Evolutionary conservation across 2,888 invertebrate genomes (phyloP).

Genomic region (Agonum fuliginosum): DNA sequence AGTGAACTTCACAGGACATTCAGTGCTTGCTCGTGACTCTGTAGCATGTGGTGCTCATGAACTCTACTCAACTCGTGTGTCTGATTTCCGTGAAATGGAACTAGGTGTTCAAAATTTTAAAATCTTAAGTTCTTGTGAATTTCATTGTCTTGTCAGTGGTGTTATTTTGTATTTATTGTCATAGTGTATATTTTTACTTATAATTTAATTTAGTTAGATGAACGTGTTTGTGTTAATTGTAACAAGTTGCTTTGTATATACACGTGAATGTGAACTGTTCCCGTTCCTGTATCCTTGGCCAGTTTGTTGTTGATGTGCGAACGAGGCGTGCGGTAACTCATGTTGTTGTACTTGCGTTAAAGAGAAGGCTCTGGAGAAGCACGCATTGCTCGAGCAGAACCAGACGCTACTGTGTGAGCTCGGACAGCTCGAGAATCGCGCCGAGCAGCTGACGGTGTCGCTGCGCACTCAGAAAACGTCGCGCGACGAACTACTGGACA

Average conservation of each 20-base stretch:
- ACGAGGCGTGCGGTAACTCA: slow-evolving; percentile 17
- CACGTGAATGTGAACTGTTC: slow-evolving; percentile 29
- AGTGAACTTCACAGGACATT: slow-evolving; percentile 49
- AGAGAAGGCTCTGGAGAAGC: slow-evolving; percentile 72
- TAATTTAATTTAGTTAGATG: slow-evolving; percentile 32
- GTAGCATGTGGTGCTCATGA: slow-evolving; percentile 25
- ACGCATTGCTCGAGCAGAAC: slow-evolving; percentile 70
- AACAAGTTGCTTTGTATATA: slow-evolving; percentile 36
- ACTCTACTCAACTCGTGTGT: not conserved
- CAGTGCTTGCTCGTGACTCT: slow-evolving; percentile 22
- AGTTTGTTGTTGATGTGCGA: slow-evolving; percentile 7
- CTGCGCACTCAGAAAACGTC: slow-evolving; percentile 69
- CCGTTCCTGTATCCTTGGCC: not conserved
- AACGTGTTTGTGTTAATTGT: slow-evolving; percentile 30
- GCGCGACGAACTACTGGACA: slow-evolving; percentile 68
- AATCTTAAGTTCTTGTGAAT: slow-evolving; percentile 28
- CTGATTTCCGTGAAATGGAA: not conserved
- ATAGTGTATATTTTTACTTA: slow-evolving; percentile 22
- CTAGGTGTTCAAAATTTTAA: not conserved
- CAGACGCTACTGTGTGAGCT: slow-evolving; percentile 70
- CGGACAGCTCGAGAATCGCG: slow-evolving; percentile 71
- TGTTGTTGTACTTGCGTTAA: slow-evolving; percentile 63
- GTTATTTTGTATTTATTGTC: slow-evolving; percentile 15
- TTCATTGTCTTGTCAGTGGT: slow-evolving; percentile 41
- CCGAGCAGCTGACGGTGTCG: slow-evolving; percentile 71